Base-by-base conservation (phyloP, 2,888 invertebrate genomes). In the Apodemia hepburni region DNA sequence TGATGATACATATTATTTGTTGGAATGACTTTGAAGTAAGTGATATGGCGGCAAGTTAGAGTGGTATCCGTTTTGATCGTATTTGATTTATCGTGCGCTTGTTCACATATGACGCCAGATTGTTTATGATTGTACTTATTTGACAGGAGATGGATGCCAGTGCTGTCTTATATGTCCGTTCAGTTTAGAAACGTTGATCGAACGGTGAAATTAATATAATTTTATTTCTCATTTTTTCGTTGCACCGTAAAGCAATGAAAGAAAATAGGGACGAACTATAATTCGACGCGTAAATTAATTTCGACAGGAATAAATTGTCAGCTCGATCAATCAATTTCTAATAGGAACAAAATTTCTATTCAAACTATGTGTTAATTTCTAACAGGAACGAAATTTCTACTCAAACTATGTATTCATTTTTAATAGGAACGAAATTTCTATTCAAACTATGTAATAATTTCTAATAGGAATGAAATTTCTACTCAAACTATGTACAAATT, bases 71-170 rank as follows among this genome's bases (percentile, higher is more conserved):
- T 68, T 68, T 61, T 70, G 70, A 68, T 77, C 77, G 78, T 81
- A 78, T 81, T 78, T 85, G 85, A 87, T 87, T 85, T 84, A 87
- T 85, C 72, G 73, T 68, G 70, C 68, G 66, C 70, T 73, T 73
- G 75, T 65, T 54, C 64, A 51, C 61, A 51, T 62, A 63, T 66
- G 66, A 70, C 67, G 66, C 60, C 62, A 61, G 63, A 65, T 68
- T 68, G 66, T 70, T 70, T 68, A 65, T 68, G 65, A 65, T 64
- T 66, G 27, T 66, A 70, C 71, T 67, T 65, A 74, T 70, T 75
- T 80, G 86, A 88, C 85, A 81, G 77, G 76, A 82, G 87, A 89
- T 85, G 82, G 84, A 89, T 87, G 85, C 78, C 77, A 77, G 74
- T 73, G 70, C 72, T 75, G 81, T 86, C 82, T 83, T 84, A 85